These are phyloP conservation scores for Mylabris phalerata DNA, from an alignment of 1,140 invertebrate species.

Conservation along the genomic window DNA sequence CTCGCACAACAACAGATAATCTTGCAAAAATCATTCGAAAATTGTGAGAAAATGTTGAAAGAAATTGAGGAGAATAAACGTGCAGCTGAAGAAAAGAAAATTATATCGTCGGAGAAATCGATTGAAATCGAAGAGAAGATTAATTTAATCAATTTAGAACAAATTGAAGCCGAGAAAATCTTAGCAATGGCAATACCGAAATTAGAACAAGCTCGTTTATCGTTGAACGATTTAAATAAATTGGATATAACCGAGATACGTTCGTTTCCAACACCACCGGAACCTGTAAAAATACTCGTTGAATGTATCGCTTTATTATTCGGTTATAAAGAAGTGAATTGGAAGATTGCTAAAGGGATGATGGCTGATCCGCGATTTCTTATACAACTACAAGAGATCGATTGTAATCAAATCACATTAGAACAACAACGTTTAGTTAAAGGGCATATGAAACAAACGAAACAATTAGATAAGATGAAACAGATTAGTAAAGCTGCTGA, in stretches of 20 bases:
- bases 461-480: conserved; percentile 69
- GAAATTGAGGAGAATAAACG: conserved; percentile 52
- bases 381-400: conserved; percentile 71
- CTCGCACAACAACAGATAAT: conserved; percentile 69
- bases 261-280: conserved; percentile 83
- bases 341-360: conserved; percentile 84
- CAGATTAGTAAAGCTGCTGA: conserved; percentile 73
- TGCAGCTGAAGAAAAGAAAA: conserved; percentile 62
- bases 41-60: conserved; percentile 63
- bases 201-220: conserved; percentile 68
- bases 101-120: conserved; percentile 66
- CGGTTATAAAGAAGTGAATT: conserved; percentile 75
- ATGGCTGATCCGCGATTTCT: conserved; percentile 86
- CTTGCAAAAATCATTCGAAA: conserved; percentile 65
- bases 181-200: conserved; percentile 73
- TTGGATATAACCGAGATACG: conserved; percentile 87
- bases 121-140: conserved; percentile 73
- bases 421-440: conserved; percentile 65
- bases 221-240: conserved; percentile 75
- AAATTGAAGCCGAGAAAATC: conserved; percentile 71
- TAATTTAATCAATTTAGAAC: conserved; percentile 68
- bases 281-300: conserved; percentile 77
- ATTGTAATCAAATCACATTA: conserved; percentile 71
- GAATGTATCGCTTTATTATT: conserved; percentile 81
- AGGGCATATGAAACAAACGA: conserved; percentile 60